A percentile compares a stretch with the other conserved stretches of the same genome.
These are phyloP conservation scores for Centropyge bicolor DNA, from an alignment of 2,797 vertebrate species.

Conservation along the genomic window DNA sequence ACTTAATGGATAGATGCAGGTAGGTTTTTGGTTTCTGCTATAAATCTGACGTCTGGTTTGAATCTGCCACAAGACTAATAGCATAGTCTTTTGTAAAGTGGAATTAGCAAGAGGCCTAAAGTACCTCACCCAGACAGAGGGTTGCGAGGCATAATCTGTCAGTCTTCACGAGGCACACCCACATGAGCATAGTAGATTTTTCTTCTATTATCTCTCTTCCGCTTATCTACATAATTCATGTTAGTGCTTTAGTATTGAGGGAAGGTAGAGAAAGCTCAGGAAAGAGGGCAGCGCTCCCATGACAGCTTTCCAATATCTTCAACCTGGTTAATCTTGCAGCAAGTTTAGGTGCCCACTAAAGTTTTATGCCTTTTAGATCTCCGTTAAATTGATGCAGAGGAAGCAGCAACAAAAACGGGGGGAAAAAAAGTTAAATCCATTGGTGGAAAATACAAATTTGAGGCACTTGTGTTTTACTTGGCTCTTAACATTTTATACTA, in stretches of 20 bases:
- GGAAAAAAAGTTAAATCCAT: constrained; percentile 1
- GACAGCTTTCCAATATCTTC: constrained; percentile 66
- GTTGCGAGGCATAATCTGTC: constrained; percentile 30
- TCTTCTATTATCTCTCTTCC: constrained; percentile 50
- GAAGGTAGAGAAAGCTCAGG: constrained; percentile 39
- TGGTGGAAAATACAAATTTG: background rate
- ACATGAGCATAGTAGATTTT: constrained; percentile 41
- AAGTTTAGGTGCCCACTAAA: constrained; percentile 47
- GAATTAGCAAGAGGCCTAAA: constrained; percentile 35
- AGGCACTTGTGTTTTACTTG: background rate
- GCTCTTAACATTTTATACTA: background rate
- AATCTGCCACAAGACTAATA: constrained; percentile 41
- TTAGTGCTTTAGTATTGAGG: constrained; percentile 51
- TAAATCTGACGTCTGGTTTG: constrained; percentile 38
- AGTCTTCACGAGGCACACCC: constrained; percentile 49
- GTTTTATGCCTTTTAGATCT: constrained; percentile 41
- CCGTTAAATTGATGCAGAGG: constrained; percentile 20
- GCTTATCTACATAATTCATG: constrained; percentile 65
- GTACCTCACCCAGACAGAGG: constrained; percentile 23
- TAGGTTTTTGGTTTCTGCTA: constrained; percentile 5
- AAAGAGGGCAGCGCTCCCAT: constrained; percentile 29
- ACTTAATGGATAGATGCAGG: constrained; percentile 14
- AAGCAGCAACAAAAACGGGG: constrained; percentile 19
- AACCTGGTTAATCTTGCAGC: constrained; percentile 53
- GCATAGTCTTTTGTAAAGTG: constrained; percentile 37